Evolutionary conservation across 2,888 invertebrate genomes (phyloP).

Genomic region (Napeogenes sylphis): DNA sequence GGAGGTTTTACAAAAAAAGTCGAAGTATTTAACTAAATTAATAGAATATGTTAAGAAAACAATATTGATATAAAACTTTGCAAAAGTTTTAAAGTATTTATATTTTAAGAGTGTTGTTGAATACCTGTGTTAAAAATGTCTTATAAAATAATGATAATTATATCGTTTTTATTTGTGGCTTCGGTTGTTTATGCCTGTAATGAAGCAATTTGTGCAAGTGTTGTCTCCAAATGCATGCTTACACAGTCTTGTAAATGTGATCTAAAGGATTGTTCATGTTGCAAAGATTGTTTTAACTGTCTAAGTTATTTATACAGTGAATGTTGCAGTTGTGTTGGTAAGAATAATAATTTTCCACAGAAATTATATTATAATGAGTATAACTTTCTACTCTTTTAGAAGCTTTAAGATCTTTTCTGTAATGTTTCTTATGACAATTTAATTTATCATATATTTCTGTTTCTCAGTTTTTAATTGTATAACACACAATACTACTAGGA

Average conservation of each 20-base stretch:
- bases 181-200: conserved; percentile 83
- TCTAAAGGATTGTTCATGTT: conserved; percentile 94
- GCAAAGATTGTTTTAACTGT: conserved; percentile 94
- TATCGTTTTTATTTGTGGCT: conserved; percentile 55
- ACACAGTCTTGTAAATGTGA: conserved; percentile 98
- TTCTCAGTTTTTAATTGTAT: too few species aligned
- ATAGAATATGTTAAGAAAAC: neutral
- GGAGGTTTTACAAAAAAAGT: too few species aligned
- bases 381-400: too few species aligned
- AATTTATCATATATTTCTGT: too few species aligned
- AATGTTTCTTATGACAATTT: too few species aligned
- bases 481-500: too few species aligned
- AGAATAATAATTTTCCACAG: conserved; percentile 53
- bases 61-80: neutral
- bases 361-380: too few species aligned
- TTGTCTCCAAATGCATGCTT: conserved; percentile 97
- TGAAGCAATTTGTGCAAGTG: conserved; percentile 95
- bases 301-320: conserved; percentile 92
- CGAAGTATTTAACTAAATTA: neutral
- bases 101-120: neutral
- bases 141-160: conserved; percentile 53
- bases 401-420: too few species aligned
- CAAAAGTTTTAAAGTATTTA: neutral
- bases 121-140: conserved; percentile 47
- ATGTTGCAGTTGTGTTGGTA: conserved; percentile 98